Percentiles rank a stretch among this genome's conserved stretches.
Evolutionary conservation across 2,113 vertebrate genomes (phyloP).

Genomic region (Athene cunicularia): DNA sequence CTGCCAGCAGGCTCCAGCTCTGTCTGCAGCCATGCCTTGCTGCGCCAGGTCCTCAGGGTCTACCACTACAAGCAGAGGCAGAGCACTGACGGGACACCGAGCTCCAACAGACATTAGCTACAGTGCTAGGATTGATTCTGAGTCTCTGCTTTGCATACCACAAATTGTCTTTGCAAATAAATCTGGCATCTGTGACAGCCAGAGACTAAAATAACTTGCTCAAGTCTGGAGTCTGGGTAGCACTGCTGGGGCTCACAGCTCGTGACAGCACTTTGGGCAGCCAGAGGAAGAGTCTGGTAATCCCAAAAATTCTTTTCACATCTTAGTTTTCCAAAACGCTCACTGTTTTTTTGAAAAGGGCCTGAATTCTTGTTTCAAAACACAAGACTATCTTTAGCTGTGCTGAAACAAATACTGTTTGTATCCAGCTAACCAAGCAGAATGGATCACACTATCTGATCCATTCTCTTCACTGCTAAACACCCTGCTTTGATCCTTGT

Average conservation of each 20-base stretch:
- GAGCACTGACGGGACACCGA: accelerated
- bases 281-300: constrained; percentile 41
- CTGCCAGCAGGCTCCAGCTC: neutral
- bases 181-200: constrained; percentile 3
- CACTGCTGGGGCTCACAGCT: neutral
- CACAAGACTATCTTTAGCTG: neutral
- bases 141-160: constrained; percentile 21
- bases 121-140: neutral
- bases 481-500: neutral
- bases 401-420: neutral
- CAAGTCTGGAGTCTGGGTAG: constrained; percentile 34
- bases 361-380: neutral
- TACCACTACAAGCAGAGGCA: neutral
- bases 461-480: neutral
- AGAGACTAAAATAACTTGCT: constrained; percentile 37
- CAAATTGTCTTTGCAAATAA: constrained; percentile 11
- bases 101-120: neutral
- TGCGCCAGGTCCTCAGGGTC: accelerated
- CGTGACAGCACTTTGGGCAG: neutral
- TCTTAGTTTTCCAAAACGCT: neutral
- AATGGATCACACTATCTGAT: neutral
- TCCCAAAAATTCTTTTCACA: constrained; percentile 42
- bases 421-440: neutral
- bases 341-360: neutral
- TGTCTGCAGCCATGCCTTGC: neutral